Percentiles rank a stretch among this genome's conserved stretches.
phyloP scores from a whole-genome alignment of 1,140 invertebrate genomes.

The Nasonia vitripennis region DNA sequence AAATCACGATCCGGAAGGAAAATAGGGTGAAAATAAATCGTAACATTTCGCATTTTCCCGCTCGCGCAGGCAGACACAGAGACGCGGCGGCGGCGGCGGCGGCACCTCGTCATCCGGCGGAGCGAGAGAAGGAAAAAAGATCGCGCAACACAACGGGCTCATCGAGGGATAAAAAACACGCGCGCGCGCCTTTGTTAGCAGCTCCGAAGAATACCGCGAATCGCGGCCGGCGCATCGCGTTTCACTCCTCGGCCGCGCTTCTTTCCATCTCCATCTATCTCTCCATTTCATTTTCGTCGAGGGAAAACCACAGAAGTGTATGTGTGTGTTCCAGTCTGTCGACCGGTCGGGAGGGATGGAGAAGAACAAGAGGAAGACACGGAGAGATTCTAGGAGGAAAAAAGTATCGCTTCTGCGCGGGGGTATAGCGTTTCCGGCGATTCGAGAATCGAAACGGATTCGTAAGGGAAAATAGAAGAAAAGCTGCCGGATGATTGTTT shows the following conservation, averaged over 20 bases:
- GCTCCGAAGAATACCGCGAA: constrained; percentile 38
- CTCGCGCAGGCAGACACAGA: neutral
- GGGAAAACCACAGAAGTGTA: constrained; percentile 42
- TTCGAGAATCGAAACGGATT: constrained; percentile 54
- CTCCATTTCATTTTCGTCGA: constrained; percentile 18
- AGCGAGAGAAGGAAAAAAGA: constrained; percentile 17
- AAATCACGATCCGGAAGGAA: constrained; percentile 42
- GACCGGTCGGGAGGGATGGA: neutral
- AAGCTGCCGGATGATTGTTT: constrained; percentile 31
- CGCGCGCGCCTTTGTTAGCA: constrained; percentile 18
- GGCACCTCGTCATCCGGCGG: neutral
- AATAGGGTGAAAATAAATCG: neutral
- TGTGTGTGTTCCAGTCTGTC: neutral
- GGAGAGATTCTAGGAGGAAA: neutral
- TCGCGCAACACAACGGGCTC: constrained; percentile 32
- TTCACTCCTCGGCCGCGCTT: constrained; percentile 8
- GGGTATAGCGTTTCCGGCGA: constrained; percentile 47
- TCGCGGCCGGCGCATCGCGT: constrained; percentile 42
- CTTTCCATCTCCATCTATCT: neutral
- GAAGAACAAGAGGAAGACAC: neutral
- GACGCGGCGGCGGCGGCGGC: neutral
- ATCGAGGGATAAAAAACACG: constrained; percentile 48
- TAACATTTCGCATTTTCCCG: constrained; percentile 40
- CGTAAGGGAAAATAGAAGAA: constrained; percentile 19
- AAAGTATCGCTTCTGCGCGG: constrained; percentile 35